Conservation (phyloP, 2,797 vertebrate species). For the Parotocinclus haroldoi region DNA sequence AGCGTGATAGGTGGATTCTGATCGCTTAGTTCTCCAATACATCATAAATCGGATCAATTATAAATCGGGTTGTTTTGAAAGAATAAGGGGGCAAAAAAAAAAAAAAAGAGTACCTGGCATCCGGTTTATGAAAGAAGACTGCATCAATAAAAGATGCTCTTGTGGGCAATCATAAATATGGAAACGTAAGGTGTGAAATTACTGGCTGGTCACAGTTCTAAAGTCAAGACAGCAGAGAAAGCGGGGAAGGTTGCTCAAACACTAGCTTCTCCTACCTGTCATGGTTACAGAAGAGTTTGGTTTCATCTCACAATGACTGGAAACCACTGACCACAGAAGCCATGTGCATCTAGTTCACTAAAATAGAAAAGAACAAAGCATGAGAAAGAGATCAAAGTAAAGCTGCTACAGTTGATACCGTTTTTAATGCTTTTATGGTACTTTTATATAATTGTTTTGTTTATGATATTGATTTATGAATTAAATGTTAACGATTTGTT, state of each 20-base stretch:
- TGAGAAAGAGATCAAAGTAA: no score
- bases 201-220: slow-evolving; percentile 58
- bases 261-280: slow-evolving; percentile 49
- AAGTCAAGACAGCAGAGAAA: slow-evolving; percentile 32
- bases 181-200: slow-evolving; percentile 64
- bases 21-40: slow-evolving; percentile 58
- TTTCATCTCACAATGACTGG: slow-evolving; percentile 23
- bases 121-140: slow-evolving; percentile 73
- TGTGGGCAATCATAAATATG: slow-evolving; percentile 71
- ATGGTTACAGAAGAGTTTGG: slow-evolving; percentile 34
- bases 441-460: no score
- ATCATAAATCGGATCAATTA: slow-evolving; percentile 74
- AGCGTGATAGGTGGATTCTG: slow-evolving; percentile 30
- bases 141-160: slow-evolving; percentile 71
- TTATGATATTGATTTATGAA: no score
- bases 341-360: slow-evolving; percentile 48
- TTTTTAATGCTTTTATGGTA: no score
- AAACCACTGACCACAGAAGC: slow-evolving; percentile 30
- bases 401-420: no score
- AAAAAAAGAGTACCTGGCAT: slow-evolving; percentile 65
- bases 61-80: slow-evolving; percentile 78
- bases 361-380: slow-evolving; percentile 22
- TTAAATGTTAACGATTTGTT: no score
- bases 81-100: no score
- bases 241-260: slow-evolving; percentile 37